Conservation (phyloP, 2,797 vertebrate species). For the Eleutherodactylus coqui region DNA sequence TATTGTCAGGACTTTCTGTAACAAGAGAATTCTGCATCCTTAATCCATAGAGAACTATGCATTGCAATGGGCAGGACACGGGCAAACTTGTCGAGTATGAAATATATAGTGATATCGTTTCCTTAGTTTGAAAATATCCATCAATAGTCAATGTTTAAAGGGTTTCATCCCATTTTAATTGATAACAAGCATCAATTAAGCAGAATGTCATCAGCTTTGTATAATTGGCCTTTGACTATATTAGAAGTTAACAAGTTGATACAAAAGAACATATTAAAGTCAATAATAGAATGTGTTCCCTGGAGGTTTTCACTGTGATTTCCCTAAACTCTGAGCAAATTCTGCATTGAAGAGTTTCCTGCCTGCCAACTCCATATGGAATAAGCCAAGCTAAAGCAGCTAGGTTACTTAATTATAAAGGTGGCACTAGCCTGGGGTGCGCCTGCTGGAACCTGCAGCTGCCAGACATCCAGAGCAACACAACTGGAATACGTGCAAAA, state of each 20-base stretch:
- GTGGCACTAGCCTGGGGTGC: slow-evolving; percentile 27
- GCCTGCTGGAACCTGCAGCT: slow-evolving; percentile 10
- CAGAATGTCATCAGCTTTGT: background rate
- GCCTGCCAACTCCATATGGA: slow-evolving; percentile 20
- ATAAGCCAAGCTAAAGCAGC: slow-evolving; percentile 26
- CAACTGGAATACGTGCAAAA: slow-evolving; percentile 35
- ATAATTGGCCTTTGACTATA: background rate
- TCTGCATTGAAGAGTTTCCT: slow-evolving; percentile 11
- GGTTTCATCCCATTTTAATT: too few relatives aligned
- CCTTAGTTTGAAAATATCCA: too few relatives aligned
- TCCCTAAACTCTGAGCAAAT: slow-evolving; percentile 14
- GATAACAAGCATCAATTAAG: background rate
- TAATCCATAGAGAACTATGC: background rate
- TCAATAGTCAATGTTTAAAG: background rate
- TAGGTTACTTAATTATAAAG: slow-evolving; percentile 36
- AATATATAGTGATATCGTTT: too few relatives aligned
- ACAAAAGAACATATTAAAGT: background rate
- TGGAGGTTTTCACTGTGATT: background rate
- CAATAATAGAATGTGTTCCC: background rate
- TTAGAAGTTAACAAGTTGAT: background rate
- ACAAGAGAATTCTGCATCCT: too few relatives aligned
- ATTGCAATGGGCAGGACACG: background rate
- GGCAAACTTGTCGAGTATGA: too few relatives aligned
- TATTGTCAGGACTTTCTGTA: too few relatives aligned
- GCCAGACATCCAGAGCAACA: background rate